Base-by-base conservation (phyloP, 2,888 invertebrate species). In the Punctoribates punctum region DNA sequence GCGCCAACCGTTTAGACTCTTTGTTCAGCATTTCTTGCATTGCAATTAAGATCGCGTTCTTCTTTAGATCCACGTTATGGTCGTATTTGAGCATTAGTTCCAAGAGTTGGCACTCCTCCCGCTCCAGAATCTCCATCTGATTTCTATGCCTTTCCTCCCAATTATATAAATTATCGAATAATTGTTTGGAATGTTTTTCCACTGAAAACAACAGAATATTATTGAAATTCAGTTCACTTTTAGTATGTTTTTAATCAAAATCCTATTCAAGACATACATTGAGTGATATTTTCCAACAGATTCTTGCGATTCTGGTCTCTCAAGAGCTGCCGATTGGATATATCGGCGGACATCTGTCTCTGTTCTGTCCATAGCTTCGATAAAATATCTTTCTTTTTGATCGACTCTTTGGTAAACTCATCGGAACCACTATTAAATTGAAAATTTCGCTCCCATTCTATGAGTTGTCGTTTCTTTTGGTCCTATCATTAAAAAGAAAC, bases 181-280 rank as follows among this genome's bases (percentile, higher is more conserved):
- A 70, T 70, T 70, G 70, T 42, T 70, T 46, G 42, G 42, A 70
- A 70, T 70, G 70, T 70, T 11, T 70, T n/a, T 70, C 70, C 17
- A 70, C 70, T 70, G 9, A 65, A 34, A n/a, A 38, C 25, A 42
- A 42, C 42, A 23, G 23, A 62, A 34, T n/a, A 9, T n/a, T 62
- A 34, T 34, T 34, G 34, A 29, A 15, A 62, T n/a, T 62, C 13
- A 34, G 17, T 15, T 15, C 15, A 29, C 4, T 23, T 23, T 23
- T 23, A 60, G 3, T 17, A 23, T 17, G 20, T 23, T 57, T 57
- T 23, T 57, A 29, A 27, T 6, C 1, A 62, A 27, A 62, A 62
- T 57, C 13, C 57, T 23, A 57, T 9, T 23, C 15, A n/a, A 65
- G 4, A 38, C 65, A 65, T 65, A 65, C 65, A 20, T 27, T 65